These are phyloP conservation scores for Parasteatoda tepidariorum DNA, from an alignment of 1,140 invertebrate species.

Conservation along the genomic window DNA sequence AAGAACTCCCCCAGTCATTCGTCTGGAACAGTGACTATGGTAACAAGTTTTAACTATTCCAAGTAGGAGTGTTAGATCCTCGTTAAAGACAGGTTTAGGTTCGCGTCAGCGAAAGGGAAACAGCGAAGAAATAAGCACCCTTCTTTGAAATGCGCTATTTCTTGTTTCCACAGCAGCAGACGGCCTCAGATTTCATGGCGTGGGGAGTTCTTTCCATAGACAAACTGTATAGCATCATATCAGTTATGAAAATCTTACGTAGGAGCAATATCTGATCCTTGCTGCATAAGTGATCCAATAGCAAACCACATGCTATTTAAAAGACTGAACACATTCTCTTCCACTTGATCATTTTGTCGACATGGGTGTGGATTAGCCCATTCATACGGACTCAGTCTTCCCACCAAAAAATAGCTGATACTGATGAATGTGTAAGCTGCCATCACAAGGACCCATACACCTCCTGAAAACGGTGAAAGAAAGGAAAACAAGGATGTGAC, in stretches of 20 bases:
- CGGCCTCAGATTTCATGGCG: no score
- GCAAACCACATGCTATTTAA: constrained; percentile 82
- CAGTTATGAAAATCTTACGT: constrained; percentile 64
- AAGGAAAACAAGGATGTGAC: constrained; percentile 93
- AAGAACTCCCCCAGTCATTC: no score
- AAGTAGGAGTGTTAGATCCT: no score
- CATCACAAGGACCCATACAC: constrained; percentile 97
- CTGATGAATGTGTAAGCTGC: constrained; percentile 94
- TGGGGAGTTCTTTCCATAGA: no score
- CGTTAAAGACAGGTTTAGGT: no score
- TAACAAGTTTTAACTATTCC: no score
- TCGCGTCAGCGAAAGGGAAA: no score
- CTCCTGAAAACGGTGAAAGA: constrained; percentile 88
- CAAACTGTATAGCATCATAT: no score
- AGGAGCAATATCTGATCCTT: constrained; percentile 82
- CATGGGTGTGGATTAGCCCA: constrained; percentile 84
- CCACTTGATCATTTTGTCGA: constrained; percentile 77
- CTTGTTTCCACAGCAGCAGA: no score
- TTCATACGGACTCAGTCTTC: constrained; percentile 92
- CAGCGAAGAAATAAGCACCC: no score
- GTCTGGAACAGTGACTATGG: no score
- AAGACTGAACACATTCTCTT: constrained; percentile 81
- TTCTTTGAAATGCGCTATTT: no score
- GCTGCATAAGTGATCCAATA: constrained; percentile 93
- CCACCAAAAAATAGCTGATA: constrained; percentile 90